phyloP scores from a whole-genome alignment of 2,797 vertebrate species.

The Microchirus variegatus region DNA sequence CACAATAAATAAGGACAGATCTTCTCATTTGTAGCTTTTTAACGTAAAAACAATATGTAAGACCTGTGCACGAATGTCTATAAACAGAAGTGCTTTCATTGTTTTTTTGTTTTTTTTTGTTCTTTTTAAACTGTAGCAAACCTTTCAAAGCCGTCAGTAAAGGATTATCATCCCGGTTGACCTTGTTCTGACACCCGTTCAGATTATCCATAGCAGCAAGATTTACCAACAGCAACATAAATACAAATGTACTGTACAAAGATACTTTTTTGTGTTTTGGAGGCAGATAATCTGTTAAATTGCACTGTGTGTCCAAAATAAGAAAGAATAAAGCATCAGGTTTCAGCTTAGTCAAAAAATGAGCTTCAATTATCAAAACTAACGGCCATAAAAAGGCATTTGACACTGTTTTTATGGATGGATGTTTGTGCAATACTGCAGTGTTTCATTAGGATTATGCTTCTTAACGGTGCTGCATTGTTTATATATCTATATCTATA shows the following conservation, averaged over 20 bases:
- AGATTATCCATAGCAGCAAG: constrained; percentile 64
- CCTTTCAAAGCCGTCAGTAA: constrained; percentile 36
- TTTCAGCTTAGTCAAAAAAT: constrained; percentile 42
- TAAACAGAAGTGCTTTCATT: constrained; percentile 68
- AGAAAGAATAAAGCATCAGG: constrained; percentile 28
- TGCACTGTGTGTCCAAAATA: constrained; percentile 42
- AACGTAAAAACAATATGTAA: constrained; percentile 42
- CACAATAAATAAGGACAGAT: constrained; percentile 80
- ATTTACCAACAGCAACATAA: constrained; percentile 47
- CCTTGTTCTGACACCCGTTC: constrained; percentile 31
- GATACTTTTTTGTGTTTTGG: constrained; percentile 4
- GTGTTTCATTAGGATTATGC: constrained; percentile 19
- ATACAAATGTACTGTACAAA: constrained; percentile 21
- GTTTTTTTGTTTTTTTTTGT: background rate
- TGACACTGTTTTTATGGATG: constrained; percentile 4
- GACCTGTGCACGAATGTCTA: constrained; percentile 54
- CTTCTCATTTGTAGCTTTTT: constrained; percentile 44
- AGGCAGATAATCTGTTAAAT: constrained; percentile 45
- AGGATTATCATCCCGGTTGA: constrained; percentile 28
- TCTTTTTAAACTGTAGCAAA: background rate
- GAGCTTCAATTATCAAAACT: constrained; percentile 29
- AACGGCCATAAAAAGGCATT: constrained; percentile 11
- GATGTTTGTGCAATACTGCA: constrained; percentile 70
- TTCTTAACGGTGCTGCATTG: constrained; percentile 46
- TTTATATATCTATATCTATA: constrained; percentile 35